Percentiles rank a stretch among this genome's conserved stretches.
Evolutionary conservation across 2,888 invertebrate species (phyloP).

Genomic region (Drosophila anceps): DNA sequence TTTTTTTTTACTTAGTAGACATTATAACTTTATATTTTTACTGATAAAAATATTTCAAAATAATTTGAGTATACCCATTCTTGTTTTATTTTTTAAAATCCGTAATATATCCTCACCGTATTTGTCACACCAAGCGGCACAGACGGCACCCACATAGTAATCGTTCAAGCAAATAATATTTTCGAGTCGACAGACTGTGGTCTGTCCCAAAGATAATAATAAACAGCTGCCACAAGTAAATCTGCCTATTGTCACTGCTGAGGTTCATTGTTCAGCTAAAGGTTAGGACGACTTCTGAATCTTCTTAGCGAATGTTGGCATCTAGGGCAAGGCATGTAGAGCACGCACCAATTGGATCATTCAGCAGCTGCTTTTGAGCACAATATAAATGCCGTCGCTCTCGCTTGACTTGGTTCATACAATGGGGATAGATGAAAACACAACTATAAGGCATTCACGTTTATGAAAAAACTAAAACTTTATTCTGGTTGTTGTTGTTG

Average conservation of each 20-base stretch:
- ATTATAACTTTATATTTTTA: not conserved
- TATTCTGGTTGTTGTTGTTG: conserved; percentile 69
- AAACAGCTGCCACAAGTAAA: conserved; percentile 18
- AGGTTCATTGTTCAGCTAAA: conserved; percentile 21
- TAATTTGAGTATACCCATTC: too few relatives aligned
- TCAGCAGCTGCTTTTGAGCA: conserved; percentile 27
- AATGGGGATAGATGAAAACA: conserved; percentile 7
- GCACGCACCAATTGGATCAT: conserved; percentile 34
- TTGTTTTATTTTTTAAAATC: not conserved
- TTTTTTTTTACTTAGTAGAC: too few relatives aligned
- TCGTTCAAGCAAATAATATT: conserved; percentile 18
- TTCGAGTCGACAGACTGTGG: conserved; percentile 12
- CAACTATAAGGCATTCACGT: conserved; percentile 51
- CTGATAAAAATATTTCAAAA: too few relatives aligned
- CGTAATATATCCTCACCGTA: not conserved
- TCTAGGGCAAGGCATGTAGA: not conserved
- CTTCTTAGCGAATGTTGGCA: conserved; percentile 30
- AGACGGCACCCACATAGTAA: conserved; percentile 10
- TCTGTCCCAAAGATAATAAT: not conserved
- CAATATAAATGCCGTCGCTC: not conserved
- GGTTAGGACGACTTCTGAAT: conserved; percentile 10
- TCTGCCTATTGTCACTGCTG: not conserved
- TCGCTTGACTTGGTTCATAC: not conserved
- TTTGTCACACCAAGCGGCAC: not conserved
- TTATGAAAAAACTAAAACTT: conserved; percentile 77